Evolutionary conservation across 1,140 invertebrate genomes (phyloP), one percentile per base, ranked within the genome.

Genomic region (Drosophila mauritiana): DNA sequence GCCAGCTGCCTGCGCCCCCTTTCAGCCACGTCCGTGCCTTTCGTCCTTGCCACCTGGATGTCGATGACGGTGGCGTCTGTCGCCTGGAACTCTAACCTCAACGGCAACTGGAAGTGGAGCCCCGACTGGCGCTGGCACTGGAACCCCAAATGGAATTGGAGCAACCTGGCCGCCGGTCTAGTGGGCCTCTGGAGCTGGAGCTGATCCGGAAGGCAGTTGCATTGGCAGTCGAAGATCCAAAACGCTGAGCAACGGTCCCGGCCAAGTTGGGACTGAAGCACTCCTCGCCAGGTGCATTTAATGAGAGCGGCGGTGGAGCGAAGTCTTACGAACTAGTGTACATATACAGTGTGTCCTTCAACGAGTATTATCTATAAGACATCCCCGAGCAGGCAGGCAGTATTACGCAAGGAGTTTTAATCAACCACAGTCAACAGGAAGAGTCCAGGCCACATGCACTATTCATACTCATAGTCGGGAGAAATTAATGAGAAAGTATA

Each of bases 301-400:
- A 86, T 89, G 83, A 73, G 49, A 17, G 63, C 46, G 22, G 63
- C 46, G 53, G 48, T 49, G 73, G 76, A 70, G 58, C 64, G 70
- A 22, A 22, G 20, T 49, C 65, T 83, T 62, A 74, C 80, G 57
- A 85, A 84, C 75, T 84, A 63, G 61, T 88, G 82, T 85, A 88
- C 69, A 88, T 82, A 85, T 88, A 85, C 61, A 68, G 73, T 67
- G 77, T 78, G 82, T 85, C 82, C 82, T 88, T 85, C 78, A 75
- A 82, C 57, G 75, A 85, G 82, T 85, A 88, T 85, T 88, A 85
- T 85, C 78, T 88, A 51, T 85, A 85, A 85, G 80, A 72, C 63
- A 63, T 56, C 57, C 49, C 65, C 53, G 17, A 45, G 65, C 53
- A 72, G 64, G 68, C 77, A 51, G 62, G 82, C 80, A 85, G 82